Evolutionary conservation across 2,113 vertebrate species (phyloP).

Genomic region (Grantiella picta): DNA sequence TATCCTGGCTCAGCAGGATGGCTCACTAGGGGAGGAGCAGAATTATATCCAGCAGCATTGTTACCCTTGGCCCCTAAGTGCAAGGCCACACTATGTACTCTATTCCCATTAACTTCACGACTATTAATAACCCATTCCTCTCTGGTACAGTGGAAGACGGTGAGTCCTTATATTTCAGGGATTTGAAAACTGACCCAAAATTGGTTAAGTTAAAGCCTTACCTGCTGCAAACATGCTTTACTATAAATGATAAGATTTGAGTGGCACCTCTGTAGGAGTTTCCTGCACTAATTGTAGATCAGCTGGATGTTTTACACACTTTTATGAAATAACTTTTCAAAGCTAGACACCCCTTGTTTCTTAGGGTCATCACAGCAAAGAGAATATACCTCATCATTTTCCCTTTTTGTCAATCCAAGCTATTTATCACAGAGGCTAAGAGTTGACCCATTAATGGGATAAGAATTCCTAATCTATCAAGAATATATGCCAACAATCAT

Average conservation of each 20-base stretch:
- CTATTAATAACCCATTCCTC: background rate
- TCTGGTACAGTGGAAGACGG: background rate
- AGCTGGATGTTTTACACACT: background rate
- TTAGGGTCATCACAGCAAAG: background rate
- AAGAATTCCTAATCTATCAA: slow-evolving; percentile 31
- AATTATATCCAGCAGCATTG: background rate
- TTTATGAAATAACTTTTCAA: background rate
- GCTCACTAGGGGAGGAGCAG: background rate
- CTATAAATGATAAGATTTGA: background rate
- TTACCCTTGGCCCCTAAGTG: background rate
- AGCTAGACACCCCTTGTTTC: background rate
- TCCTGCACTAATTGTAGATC: background rate
- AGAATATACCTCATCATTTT: slow-evolving; percentile 37
- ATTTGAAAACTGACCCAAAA: background rate
- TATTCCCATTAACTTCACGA: background rate
- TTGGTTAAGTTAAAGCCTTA: background rate
- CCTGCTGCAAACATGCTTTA: background rate
- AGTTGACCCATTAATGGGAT: slow-evolving; percentile 44
- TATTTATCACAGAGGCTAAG: slow-evolving; percentile 51
- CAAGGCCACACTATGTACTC: background rate
- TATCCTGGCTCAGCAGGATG: background rate
- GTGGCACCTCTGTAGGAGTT: background rate
- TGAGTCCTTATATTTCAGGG: background rate
- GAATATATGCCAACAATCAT: slow-evolving; percentile 41
- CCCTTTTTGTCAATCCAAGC: slow-evolving; percentile 4